Base-by-base conservation (phyloP, 1,140 invertebrate genomes). In the Euura saliciscinereae region DNA sequence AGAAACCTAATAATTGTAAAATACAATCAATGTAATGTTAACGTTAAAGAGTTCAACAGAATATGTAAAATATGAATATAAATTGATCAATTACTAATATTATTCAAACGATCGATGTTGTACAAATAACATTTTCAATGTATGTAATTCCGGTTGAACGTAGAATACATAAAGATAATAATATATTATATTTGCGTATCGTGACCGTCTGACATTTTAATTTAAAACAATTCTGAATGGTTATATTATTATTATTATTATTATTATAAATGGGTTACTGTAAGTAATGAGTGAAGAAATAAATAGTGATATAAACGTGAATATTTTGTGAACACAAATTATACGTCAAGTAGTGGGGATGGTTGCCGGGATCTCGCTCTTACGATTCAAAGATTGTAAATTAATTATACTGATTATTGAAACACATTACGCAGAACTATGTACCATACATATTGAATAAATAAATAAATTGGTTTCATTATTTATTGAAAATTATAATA, bases 381-480 rank as follows among this genome's bases (percentile, higher is more conserved):
- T 59, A 59, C 51, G 76, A 78, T 74, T 76, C 74, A 81, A 79
- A 76, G 69, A 78, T 79, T 82, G 77, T 80, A 80, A 79, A 80
- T 80, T 81, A 79, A 78, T 78, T 79, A 78, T 79, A 78, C 77
- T 74, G 74, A 81, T 80, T 71, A 69, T 79, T 72, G 75, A 78
- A 78, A 74, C 10, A 59, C 10, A 78, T 79, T 74, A 78, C 64
- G 73, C 81, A 73, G 28, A 28, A 78, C 70, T 80, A 77, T 85
- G 78, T 84, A 82, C 80, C 73, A 82, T 83, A 84, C 75, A 69
- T 28, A 28, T 82, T 79, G 82, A 76, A 74, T 79, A 69, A 83
- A 85, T 84, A 84, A 83, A 82, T 76, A 74, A 80, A 74, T 79
- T 83, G 78, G 59, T 82, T 84, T 78, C 77, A 82, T 82, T 83